Conservation (phyloP, 1,140 invertebrate genomes). For the Sycophaga agraensis region DNA sequence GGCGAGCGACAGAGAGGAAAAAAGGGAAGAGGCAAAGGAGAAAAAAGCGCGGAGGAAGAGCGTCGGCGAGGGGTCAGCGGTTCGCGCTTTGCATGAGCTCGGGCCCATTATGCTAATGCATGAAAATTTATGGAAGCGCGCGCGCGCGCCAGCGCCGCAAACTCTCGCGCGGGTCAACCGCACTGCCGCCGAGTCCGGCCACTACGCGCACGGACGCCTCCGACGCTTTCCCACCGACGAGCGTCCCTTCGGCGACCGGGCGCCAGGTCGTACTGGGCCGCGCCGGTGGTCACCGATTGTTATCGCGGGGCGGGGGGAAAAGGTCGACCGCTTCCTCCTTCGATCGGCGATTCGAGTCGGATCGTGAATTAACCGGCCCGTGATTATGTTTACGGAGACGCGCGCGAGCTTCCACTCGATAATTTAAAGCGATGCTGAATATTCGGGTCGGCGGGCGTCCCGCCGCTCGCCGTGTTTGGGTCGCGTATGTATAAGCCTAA, state of each 20-base stretch:
- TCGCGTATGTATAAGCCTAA: too few species aligned
- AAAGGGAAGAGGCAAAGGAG: neutral
- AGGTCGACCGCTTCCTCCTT: too few species aligned
- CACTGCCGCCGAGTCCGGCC: too few species aligned
- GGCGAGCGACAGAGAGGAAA: neutral
- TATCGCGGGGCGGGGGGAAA: neutral
- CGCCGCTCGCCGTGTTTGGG: too few species aligned
- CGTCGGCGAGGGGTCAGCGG: conserved; percentile 41
- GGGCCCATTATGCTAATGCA: conserved; percentile 46
- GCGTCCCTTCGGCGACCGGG: neutral
- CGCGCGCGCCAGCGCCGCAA: too few species aligned
- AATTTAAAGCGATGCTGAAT: too few species aligned
- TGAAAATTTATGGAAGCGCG: conserved; percentile 52
- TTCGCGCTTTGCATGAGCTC: conserved; percentile 49
- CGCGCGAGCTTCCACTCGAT: too few species aligned
- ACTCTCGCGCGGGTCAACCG: conserved; percentile 22
- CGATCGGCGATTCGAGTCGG: too few species aligned
- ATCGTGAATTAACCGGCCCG: too few species aligned
- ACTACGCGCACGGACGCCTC: too few species aligned
- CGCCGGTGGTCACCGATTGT: neutral
- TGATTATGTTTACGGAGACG: too few species aligned
- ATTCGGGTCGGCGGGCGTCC: too few species aligned
- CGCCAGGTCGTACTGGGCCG: neutral
- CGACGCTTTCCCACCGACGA: neutral
- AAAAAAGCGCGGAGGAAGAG: neutral